Base-by-base conservation (phyloP, 2,888 invertebrate genomes). In the Julus scanicus region DNA sequence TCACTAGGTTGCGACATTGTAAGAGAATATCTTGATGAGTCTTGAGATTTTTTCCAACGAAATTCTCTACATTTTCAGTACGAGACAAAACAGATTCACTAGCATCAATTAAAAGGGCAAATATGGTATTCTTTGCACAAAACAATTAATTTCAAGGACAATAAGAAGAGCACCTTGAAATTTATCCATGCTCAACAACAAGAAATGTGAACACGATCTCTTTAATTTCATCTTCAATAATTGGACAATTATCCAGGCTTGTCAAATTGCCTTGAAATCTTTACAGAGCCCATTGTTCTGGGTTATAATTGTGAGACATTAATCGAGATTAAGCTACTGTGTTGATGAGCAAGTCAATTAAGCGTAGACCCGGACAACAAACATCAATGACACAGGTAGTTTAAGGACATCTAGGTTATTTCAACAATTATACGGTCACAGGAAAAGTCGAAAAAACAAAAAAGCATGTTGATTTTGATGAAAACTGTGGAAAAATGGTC, bases 311-410 rank as follows among this genome's bases (percentile, higher is more conserved):
- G 11, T 63, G 29, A 29, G n/a, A 71, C 11, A n/a, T 29, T 71
- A 29, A 71, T 29, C 29, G 71, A 71, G 71, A 71, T 71, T 71
- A 29, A 71, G 71, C 71, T 29, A 71, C 71, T 71, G 71, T 71
- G 71, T 29, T 29, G 71, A 29, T 71, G 29, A 71, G n/a, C 11
- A 29, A 71, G 71, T 71, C 71, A 71, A 29, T 71, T n/a, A 29
- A 29, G 71, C 71, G 29, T 71, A 29, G 9, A 71, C 71, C 63
- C 29, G 29, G 71, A 71, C 13, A 71, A 71, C 71, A 71, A 71
- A 71, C 71, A 71, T 29, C 71, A 71, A 71, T 29, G 71, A 11
- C 29, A 71, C 11, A 71, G 9, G 0, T 8, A 71, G 11, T 11
- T n/a, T 29, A 2, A 71, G 71, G 71, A 71, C 71, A 29, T 71